phyloP scores from a whole-genome alignment of 2,113 vertebrate species.

The Rhineura floridana region DNA sequence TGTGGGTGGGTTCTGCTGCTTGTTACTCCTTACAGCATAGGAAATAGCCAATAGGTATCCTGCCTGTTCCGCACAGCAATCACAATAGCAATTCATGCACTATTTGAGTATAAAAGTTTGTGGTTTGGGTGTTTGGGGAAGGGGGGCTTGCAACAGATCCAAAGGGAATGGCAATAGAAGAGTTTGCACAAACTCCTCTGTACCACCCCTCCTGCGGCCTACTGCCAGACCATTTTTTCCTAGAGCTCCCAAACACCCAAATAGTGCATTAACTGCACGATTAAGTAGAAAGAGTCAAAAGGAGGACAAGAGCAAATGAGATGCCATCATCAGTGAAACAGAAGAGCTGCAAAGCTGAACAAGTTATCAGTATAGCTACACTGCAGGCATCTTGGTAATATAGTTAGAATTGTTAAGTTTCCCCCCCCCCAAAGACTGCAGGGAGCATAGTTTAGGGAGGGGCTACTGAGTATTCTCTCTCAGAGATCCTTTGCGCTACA shows the following conservation, averaged over 20 bases:
- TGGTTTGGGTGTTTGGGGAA: neutral
- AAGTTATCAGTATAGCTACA: neutral
- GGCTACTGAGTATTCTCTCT: neutral
- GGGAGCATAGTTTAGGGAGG: neutral
- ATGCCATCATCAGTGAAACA: neutral
- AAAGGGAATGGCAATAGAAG: neutral
- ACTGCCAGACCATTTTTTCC: neutral
- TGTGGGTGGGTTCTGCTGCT: neutral
- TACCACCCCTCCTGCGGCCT: neutral
- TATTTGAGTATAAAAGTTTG: neutral
- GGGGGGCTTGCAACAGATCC: neutral
- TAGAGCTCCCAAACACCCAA: neutral
- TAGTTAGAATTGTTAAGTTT: neutral
- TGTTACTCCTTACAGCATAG: neutral
- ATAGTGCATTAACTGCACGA: neutral
- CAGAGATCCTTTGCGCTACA: neutral
- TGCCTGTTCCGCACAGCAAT: neutral
- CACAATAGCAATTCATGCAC: neutral
- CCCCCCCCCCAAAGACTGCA: neutral
- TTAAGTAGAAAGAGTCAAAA: neutral
- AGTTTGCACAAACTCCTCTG: no score
- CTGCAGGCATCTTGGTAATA: neutral
- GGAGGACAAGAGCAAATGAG: neutral
- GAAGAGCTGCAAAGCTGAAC: neutral
- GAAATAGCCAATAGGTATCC: neutral